Evolutionary conservation across 2,113 vertebrate species (phyloP), one percentile per base, ranked within the genome.

Genomic region (Falcunculus frontatus): DNA sequence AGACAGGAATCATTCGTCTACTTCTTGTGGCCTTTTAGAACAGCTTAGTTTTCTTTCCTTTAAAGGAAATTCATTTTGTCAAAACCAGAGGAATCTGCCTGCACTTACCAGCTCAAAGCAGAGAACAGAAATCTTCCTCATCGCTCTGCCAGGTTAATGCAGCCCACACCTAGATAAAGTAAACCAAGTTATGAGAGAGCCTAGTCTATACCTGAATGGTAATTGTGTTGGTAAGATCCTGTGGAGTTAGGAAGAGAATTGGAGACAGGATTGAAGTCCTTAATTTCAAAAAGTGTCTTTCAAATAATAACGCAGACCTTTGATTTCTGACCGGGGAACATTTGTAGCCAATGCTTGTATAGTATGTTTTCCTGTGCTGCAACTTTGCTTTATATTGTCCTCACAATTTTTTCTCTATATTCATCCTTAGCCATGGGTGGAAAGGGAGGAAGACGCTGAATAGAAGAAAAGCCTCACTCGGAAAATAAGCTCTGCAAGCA

Each of bases 391-490:
- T 62, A 65, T 23, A 25, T 33, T 72, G 17, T 84, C 53, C 42
- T 95, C 19, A 79, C 20, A 35, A 46, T 53, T 3, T 0, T 70
- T 60, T 59, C 17, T 84, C 52, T 68, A 11, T 62, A 25, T 89
- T 90, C 93, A n/a, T 81, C 47, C 33, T 75, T 59, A 97, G 96
- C 95, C 3, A 97, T 50, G 93, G 96, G 92, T 14, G 95, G 95
- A 52, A 96, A 96, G 89, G 95, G 96, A 90, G 90, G 95, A 85
- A 95, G 21, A 32, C 65, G 0, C 57, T 96, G 73, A 96, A 62
- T 0, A 39, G 62, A 81, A 89, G 81, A 56, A 67, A 57, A 95
- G 10, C 44, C 15, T 17, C 9, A 7, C 10, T 52, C 56, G 1
- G 0, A 20, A 69, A 77, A 10, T 10, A 63, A 77, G 5, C 44